These are phyloP conservation scores for Cetonia aurata DNA, from an alignment of 2,888 invertebrate species.

Conservation along the genomic window DNA sequence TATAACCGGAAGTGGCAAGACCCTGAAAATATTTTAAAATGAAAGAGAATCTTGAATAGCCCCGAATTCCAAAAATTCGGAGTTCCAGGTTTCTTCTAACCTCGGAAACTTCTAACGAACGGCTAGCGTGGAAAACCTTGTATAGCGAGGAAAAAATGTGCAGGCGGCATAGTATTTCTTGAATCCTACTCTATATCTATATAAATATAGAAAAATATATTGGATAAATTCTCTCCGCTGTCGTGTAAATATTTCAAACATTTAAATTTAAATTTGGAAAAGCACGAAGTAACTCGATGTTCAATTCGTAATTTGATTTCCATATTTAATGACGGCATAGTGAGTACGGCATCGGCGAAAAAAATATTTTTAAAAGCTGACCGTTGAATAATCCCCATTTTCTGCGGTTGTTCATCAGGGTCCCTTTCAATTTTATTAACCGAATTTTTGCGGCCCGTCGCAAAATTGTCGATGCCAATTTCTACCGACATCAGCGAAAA, in stretches of 20 bases:
- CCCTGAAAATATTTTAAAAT: no score
- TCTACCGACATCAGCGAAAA: conserved; percentile 36
- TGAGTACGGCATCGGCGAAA: background rate
- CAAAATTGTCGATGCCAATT: conserved; percentile 20
- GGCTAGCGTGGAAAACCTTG: no score
- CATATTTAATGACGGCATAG: conserved; percentile 5
- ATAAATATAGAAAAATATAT: no score
- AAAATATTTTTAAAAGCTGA: conserved; percentile 14
- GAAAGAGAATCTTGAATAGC: no score
- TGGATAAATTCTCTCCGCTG: background rate
- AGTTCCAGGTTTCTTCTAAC: no score
- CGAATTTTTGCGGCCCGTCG: conserved; percentile 18
- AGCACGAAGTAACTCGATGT: background rate
- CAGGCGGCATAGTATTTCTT: no score
- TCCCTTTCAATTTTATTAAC: conserved; percentile 26
- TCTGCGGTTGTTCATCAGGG: conserved; percentile 3
- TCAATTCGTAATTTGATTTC: conserved; percentile 3
- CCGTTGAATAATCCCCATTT: background rate
- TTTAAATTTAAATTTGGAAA: background rate
- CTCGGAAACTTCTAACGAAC: no score
- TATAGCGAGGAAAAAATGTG: no score
- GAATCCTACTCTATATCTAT: no score
- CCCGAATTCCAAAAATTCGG: no score
- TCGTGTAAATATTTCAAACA: background rate
- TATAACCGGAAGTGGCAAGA: no score